Percentiles rank a stretch among this genome's conserved stretches.
Conservation (phyloP, 2,888 invertebrate genomes). For the Pollenia angustigena region DNA sequence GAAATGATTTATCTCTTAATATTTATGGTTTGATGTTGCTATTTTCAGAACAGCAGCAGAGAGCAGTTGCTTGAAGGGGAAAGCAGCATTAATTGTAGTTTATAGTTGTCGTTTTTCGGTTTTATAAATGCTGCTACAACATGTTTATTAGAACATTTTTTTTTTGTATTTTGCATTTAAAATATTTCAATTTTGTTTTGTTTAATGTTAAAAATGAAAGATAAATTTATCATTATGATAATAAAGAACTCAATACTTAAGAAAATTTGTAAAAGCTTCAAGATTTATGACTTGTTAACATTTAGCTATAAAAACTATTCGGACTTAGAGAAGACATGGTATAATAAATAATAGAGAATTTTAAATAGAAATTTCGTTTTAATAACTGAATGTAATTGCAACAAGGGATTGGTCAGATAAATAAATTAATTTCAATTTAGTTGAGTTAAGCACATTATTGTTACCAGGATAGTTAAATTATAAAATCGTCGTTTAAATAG, state of each 20-base stretch:
- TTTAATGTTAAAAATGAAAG: constrained; percentile 15
- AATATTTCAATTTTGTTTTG: constrained; percentile 22
- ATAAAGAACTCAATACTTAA: constrained; percentile 38
- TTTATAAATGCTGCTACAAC: constrained; percentile 12
- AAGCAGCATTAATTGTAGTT: constrained; percentile 51
- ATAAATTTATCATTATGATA: constrained; percentile 50
- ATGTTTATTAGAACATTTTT: constrained; percentile 13
- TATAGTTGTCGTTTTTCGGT: constrained; percentile 5
- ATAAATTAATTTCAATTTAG: background rate
- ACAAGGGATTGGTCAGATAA: background rate
- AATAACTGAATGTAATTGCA: constrained; percentile 2
- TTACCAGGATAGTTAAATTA: too few species aligned
- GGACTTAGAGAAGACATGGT: too few species aligned
- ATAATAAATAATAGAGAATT: too few species aligned
- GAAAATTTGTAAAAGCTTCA: background rate
- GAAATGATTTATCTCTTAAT: constrained; percentile 61
- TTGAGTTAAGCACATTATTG: too few species aligned
- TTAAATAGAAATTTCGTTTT: background rate
- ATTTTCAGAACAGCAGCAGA: constrained; percentile 1
- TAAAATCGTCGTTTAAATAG: too few species aligned
- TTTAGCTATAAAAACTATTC: too few species aligned
- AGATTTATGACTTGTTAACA: constrained; percentile 13
- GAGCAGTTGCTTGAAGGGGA: background rate
- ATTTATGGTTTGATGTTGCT: constrained; percentile 40
- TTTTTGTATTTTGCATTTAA: constrained; percentile 8